Base-by-base conservation (phyloP, 2,113 vertebrate species). In the Pygoscelis adeliae region DNA sequence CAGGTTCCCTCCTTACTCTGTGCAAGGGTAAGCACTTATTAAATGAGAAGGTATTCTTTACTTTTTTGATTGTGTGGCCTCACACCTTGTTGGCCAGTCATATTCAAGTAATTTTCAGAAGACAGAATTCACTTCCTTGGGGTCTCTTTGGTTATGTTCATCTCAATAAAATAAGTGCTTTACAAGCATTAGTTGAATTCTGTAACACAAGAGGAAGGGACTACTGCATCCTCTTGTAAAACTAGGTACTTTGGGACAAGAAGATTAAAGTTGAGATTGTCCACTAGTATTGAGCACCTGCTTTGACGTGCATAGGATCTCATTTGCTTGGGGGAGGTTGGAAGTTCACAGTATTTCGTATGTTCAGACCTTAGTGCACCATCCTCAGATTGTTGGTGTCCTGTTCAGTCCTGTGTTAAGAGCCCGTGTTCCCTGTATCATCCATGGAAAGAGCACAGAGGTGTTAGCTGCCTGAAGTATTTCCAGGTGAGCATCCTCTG, bases 401-500 rank as follows among this genome's bases (percentile, higher is more conserved):
- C 61, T 76, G 16, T 25, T 61, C 30, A 53, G 72, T 23, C 59
- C 23, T 26, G 13, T 40, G 32, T 32, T 25, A 15, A 21, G 73
- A 67, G n/a, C 61, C 16, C 14, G 0, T 2, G 11, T 49, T 29
- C 61, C 61, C 67, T 56, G 9, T 44, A 0, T 22, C 40, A 5
- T 29, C 40, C 23, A 0, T n/a, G 55, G 62, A 56, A 63, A 22
- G 67, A 42, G 61, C 74, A n/a, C 74, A 44, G 67, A 76, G 62
- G 36, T 22, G 42, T 38, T 34, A 6, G 26, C 61, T 69, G 23
- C 69, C 74, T 29, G 29, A 23, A 73, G 4, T 61, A 25, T 47
- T 79, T 40, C 66, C 40, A 13, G 30, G 61, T 19, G 38, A 73
- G 82, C 59, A 40, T 19, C 7, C 38, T 15, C 34, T 44, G 46